These are phyloP conservation scores for Xenopus laevis DNA, from an alignment of 2,113 vertebrate genomes.

Conservation along the genomic window DNA sequence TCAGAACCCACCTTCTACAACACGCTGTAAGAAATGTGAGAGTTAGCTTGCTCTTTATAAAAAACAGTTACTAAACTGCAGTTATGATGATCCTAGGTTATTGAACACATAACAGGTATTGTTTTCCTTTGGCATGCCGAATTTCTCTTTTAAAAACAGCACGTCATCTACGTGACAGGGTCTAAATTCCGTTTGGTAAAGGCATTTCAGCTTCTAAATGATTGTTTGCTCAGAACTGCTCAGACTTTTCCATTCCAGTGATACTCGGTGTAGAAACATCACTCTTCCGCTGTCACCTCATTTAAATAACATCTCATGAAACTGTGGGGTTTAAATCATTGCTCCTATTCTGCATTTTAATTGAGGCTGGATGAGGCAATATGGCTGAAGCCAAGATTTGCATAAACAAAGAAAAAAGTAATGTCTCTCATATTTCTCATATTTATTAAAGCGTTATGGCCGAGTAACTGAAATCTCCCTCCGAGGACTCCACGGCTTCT, in stretches of 20 bases:
- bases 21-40: too few species aligned
- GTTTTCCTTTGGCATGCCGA: too few species aligned
- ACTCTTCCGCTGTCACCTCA: neutral
- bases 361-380: slow-evolving; percentile 23
- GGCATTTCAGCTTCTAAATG: neutral
- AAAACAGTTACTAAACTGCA: too few species aligned
- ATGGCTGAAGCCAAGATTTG: slow-evolving; percentile 29
- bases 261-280: neutral
- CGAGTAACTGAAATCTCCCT: slow-evolving; percentile 41
- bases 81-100: too few species aligned
- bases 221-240: neutral
- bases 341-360: slow-evolving; percentile 29
- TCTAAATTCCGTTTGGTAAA: neutral
- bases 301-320: slow-evolving; percentile 7
- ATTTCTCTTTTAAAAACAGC: neutral
- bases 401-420: slow-evolving; percentile 40
- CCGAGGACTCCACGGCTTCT: slow-evolving; percentile 7
- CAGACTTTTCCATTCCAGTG: neutral
- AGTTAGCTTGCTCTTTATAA: too few species aligned
- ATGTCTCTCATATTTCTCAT: slow-evolving; percentile 41
- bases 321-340: slow-evolving; percentile 1
- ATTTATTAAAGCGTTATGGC: slow-evolving; percentile 39
- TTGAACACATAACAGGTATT: too few species aligned
- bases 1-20: too few species aligned
- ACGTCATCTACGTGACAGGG: neutral